A percentile compares a stretch with the other conserved stretches of the same genome.
phyloP scores from a whole-genome alignment of 2,113 vertebrate genomes.

The Clarias macrocephalus region DNA sequence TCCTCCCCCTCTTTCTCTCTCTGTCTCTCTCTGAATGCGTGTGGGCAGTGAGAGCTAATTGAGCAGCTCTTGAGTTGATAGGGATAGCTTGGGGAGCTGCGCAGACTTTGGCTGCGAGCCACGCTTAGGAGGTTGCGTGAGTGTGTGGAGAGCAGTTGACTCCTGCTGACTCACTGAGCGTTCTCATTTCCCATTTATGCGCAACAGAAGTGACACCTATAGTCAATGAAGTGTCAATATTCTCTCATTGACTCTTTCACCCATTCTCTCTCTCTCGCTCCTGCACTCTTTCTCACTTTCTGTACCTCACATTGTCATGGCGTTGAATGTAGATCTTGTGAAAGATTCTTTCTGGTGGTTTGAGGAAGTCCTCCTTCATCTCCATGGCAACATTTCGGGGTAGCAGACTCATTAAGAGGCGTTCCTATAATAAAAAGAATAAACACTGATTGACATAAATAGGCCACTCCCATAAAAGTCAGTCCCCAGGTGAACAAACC shows the following conservation, averaged over 20 bases:
- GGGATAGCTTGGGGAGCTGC: constrained; percentile 36
- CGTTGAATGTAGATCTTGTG: constrained; percentile 99
- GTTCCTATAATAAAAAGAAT: constrained; percentile 78
- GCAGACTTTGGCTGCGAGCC: constrained; percentile 43
- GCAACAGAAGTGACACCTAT: constrained; percentile 45
- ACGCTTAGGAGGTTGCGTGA: constrained; percentile 32
- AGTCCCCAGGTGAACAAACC: not conserved
- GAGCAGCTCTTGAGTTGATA: constrained; percentile 53
- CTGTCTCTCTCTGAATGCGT: constrained; percentile 6
- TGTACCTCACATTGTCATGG: constrained; percentile 98
- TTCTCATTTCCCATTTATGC: constrained; percentile 38
- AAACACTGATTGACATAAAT: constrained; percentile 31
- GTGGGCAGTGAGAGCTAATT: constrained; percentile 51
- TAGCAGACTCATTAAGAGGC: constrained; percentile 96
- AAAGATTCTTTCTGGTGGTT: constrained; percentile 97
- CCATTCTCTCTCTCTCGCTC: not conserved
- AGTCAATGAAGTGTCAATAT: constrained; percentile 44
- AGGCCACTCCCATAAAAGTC: not conserved
- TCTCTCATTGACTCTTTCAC: constrained; percentile 34
- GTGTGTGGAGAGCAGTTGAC: constrained; percentile 48
- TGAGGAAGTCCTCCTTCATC: constrained; percentile 99
- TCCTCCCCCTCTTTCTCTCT: not conserved
- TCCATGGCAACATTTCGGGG: constrained; percentile 99
- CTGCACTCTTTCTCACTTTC: constrained; percentile 6
- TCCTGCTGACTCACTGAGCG: constrained; percentile 47